Evolutionary conservation across 1,140 invertebrate species (phyloP).

Genomic region (Brachionus sp.): DNA sequence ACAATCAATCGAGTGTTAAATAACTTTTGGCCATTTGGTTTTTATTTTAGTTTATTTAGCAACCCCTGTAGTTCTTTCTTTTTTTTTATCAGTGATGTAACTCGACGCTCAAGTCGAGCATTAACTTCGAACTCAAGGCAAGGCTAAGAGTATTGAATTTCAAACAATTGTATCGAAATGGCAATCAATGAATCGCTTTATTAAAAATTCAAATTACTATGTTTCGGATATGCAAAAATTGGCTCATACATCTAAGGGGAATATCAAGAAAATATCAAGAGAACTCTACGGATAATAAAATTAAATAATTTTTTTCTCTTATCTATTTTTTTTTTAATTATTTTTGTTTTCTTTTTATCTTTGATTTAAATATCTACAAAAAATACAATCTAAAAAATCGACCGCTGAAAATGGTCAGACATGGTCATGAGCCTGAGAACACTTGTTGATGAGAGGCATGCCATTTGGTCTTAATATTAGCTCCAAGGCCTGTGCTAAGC

Average conservation of each 20-base stretch:
- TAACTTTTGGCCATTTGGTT: neutral
- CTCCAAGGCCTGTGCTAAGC: neutral
- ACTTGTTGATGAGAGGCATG: neutral
- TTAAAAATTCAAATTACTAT: constrained; percentile 36
- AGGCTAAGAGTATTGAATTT: neutral
- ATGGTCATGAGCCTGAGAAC: neutral
- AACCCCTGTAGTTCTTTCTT: neutral
- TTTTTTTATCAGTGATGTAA: constrained; percentile 6
- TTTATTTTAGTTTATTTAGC: neutral
- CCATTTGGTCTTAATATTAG: neutral
- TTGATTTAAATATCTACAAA: constrained; percentile 24
- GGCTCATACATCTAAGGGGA: neutral
- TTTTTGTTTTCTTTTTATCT: neutral
- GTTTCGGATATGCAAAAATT: neutral
- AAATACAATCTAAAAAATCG: neutral
- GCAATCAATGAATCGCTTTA: neutral
- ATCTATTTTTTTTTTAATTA: neutral
- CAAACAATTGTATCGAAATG: neutral
- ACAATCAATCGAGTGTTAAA: constrained; percentile 25
- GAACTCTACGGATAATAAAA: constrained; percentile 22
- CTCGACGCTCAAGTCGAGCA: neutral
- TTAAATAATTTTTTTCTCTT: constrained; percentile 32
- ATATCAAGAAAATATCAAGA: neutral
- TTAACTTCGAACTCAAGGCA: neutral
- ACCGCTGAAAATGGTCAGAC: neutral